Percentiles rank a stretch among this genome's conserved stretches.
These are phyloP conservation scores for Uropsilus gracilis DNA, from an alignment of 2,113 vertebrate genomes.

Conservation along the genomic window DNA sequence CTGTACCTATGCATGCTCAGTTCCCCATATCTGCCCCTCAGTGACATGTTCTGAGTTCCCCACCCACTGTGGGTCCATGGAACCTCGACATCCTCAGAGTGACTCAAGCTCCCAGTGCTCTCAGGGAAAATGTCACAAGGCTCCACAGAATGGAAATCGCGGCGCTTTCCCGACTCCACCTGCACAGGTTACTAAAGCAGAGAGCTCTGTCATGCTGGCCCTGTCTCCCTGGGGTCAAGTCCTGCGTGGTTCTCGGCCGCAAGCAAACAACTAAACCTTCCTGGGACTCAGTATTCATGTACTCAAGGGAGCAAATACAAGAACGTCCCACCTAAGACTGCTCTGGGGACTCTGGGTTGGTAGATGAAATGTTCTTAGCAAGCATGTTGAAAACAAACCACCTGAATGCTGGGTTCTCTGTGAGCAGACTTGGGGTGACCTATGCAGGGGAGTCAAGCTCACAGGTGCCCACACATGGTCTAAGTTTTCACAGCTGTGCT, in stretches of 20 bases:
- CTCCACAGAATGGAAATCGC: not conserved
- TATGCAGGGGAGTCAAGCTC: no score
- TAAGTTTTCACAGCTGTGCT: no score
- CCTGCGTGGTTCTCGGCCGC: no score
- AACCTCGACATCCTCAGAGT: not conserved
- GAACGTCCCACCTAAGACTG: not conserved
- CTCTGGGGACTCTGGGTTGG: not conserved
- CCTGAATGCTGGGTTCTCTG: no score
- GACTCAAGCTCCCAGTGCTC: not conserved
- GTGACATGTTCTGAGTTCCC: not conserved
- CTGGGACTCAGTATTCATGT: not conserved
- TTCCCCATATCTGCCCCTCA: not conserved
- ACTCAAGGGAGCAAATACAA: not conserved
- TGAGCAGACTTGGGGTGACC: no score
- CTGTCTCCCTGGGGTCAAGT: no score
- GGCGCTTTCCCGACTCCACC: not conserved
- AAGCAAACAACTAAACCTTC: not conserved
- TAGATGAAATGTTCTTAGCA: no score
- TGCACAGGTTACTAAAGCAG: not conserved
- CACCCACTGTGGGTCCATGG: not conserved
- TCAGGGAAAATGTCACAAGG: not conserved
- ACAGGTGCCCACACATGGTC: no score
- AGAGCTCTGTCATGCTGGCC: no score
- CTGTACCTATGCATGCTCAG: not conserved
- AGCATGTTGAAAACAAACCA: no score